Evolutionary conservation across 2,113 vertebrate species (phyloP).

Genomic region (Limnothrissa miodon): DNA sequence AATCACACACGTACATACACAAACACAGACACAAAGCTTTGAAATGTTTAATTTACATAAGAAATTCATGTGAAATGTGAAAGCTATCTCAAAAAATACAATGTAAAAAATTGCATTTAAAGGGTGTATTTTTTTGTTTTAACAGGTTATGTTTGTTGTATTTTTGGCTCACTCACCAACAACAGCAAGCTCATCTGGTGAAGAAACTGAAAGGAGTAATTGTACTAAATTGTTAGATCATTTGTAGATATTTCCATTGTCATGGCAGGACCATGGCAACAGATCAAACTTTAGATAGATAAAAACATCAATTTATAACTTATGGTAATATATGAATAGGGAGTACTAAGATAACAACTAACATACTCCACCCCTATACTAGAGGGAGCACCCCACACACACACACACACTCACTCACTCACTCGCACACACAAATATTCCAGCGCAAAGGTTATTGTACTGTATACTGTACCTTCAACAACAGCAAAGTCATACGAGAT

Average conservation of each 20-base stretch:
- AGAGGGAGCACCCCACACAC: too few species aligned
- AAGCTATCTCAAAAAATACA: not conserved
- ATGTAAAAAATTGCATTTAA: not conserved
- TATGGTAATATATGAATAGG: too few species aligned
- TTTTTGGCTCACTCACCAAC: conserved; percentile 62
- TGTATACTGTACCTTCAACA: conserved; percentile 77
- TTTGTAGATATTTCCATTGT: not conserved
- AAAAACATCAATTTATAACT: not conserved
- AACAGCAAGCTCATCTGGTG: conserved; percentile 70
- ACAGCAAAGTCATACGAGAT: conserved; percentile 78
- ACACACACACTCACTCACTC: too few species aligned
- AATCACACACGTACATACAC: not conserved
- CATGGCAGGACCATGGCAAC: not conserved
- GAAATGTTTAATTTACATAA: not conserved
- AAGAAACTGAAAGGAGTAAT: conserved; percentile 60
- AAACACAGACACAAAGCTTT: not conserved
- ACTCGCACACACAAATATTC: too few species aligned
- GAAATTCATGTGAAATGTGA: not conserved
- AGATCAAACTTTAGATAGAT: not conserved
- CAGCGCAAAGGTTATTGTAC: not conserved
- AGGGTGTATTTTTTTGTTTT: not conserved
- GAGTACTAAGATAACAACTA: too few species aligned
- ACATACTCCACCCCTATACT: too few species aligned
- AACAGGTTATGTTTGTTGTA: not conserved
- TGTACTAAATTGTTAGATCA: not conserved